phyloP scores from a whole-genome alignment of 1,140 invertebrate species.

The Eumeta japonica region DNA sequence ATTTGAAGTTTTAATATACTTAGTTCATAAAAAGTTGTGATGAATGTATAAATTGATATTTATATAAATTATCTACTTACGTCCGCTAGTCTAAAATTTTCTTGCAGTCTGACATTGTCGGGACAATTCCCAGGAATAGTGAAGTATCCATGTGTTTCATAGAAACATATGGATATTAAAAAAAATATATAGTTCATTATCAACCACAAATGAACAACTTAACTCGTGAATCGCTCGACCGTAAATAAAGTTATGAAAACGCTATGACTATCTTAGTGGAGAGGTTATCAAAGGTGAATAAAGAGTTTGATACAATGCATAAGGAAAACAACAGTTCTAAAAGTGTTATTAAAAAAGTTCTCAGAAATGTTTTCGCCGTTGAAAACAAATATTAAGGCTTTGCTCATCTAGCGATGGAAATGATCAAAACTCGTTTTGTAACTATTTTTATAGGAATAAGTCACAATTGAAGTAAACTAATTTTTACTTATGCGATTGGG shows the following conservation, averaged over 20 bases:
- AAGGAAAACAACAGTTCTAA: not conserved
- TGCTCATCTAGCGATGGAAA: too few relatives aligned
- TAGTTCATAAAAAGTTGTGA: conserved; percentile 6
- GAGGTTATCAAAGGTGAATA: not conserved
- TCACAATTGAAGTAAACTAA: too few relatives aligned
- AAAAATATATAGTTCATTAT: conserved; percentile 20
- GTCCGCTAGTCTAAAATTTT: conserved; percentile 33
- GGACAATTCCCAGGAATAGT: conserved; percentile 38
- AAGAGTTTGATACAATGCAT: too few relatives aligned
- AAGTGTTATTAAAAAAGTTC: not conserved
- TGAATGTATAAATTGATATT: conserved; percentile 4
- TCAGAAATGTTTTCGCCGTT: too few relatives aligned
- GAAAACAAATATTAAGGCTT: too few relatives aligned
- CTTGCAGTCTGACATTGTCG: conserved; percentile 28
- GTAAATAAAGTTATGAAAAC: too few relatives aligned
- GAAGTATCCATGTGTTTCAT: conserved; percentile 28
- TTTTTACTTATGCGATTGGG: too few relatives aligned
- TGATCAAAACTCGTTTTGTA: too few relatives aligned
- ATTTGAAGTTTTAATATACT: too few relatives aligned
- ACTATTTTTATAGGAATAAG: too few relatives aligned
- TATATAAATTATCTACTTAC: too few relatives aligned
- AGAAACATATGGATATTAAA: conserved; percentile 19
- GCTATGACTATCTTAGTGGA: not conserved
- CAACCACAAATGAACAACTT: not conserved
- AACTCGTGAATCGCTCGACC: too few relatives aligned